phyloP scores from a whole-genome alignment of 2,797 vertebrate genomes.

The Hydrophis major region DNA sequence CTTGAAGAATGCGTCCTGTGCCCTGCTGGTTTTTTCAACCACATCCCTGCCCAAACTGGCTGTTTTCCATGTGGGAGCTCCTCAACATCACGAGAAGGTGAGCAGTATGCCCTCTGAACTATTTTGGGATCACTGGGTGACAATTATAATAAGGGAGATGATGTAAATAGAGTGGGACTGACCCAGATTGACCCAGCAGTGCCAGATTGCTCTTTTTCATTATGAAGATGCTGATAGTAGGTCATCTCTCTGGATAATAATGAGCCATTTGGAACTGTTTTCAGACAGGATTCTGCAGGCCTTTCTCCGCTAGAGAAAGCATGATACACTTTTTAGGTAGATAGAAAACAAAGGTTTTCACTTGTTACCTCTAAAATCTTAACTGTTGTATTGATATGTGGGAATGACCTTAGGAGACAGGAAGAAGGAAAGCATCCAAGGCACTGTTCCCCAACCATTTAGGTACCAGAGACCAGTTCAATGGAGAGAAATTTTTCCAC shows the following conservation, averaged over 20 bases:
- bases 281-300: background rate
- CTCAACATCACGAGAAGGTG: slow-evolving; percentile 81
- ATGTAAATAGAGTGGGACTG: background rate
- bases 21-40: slow-evolving; percentile 83
- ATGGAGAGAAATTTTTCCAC: too few relatives aligned
- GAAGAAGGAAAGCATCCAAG: background rate
- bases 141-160: background rate
- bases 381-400: background rate
- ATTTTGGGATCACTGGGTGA: background rate
- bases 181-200: background rate
- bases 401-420: background rate
- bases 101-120: background rate
- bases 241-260: background rate
- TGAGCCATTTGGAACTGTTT: background rate
- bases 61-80: slow-evolving; percentile 91
- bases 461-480: too few relatives aligned
- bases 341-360: background rate
- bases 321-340: background rate
- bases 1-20: slow-evolving; percentile 79
- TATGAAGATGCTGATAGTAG: background rate
- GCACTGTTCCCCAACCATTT: background rate
- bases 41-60: slow-evolving; percentile 79
- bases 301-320: too few relatives aligned
- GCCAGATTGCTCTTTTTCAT: background rate
- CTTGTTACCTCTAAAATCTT: background rate